Percentiles rank a stretch among this genome's conserved stretches.
These are phyloP conservation scores for Amphipoea lucens DNA, from an alignment of 2,888 invertebrate species.

Conservation along the genomic window DNA sequence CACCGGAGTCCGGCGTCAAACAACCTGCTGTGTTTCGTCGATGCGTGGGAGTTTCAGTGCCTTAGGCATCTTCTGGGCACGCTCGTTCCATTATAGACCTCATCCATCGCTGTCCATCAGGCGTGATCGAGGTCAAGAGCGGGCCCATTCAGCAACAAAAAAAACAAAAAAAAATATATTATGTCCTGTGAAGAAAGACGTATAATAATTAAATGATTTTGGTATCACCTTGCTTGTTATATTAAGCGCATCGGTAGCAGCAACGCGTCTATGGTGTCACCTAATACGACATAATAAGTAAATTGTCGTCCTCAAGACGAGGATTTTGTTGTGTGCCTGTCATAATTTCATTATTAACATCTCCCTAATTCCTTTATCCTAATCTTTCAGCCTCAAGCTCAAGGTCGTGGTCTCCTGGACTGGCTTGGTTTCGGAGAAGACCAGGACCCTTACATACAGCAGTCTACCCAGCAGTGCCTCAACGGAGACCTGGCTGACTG, in stretches of 20 bases:
- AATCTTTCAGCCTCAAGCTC: conserved; percentile 86
- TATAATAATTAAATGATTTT: background rate
- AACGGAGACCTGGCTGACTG: conserved; percentile 96
- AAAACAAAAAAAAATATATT: no score
- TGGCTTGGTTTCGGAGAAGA: conserved; percentile 95
- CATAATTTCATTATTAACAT: background rate
- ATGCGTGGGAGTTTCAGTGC: no score
- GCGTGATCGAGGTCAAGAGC: no score
- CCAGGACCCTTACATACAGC: conserved; percentile 94
- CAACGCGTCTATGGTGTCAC: background rate
- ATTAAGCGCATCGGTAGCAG: background rate
- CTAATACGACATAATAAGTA: background rate
- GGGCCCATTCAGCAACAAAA: no score
- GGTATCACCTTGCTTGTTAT: background rate
- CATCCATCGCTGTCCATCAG: no score
- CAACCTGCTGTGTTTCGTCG: no score
- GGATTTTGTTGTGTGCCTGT: background rate
- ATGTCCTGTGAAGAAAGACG: background rate
- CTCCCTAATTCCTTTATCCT: background rate
- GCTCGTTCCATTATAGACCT: no score
- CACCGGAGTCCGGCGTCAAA: no score
- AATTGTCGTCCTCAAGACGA: background rate
- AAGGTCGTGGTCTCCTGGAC: conserved; percentile 93
- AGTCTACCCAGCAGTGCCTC: conserved; percentile 93
- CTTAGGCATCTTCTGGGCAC: no score